phyloP scores from a whole-genome alignment of 2,888 invertebrate species.

The Callinectes sapidus region DNA sequence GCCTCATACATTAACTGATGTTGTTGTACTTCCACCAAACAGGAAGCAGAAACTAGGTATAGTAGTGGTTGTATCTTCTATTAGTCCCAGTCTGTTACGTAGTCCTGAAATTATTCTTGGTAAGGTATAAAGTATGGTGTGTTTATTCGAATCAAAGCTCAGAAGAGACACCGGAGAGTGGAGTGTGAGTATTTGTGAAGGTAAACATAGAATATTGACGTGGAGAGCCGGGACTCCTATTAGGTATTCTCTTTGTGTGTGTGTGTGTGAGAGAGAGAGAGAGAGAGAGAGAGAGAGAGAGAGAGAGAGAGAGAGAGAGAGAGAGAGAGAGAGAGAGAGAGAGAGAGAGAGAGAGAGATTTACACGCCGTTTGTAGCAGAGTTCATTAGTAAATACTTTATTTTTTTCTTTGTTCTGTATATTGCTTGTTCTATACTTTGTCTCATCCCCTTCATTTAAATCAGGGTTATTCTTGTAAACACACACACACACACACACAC shows the following conservation, averaged over 20 bases:
- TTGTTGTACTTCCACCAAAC: background rate
- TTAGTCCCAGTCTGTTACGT: background rate
- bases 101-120: background rate
- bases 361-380: too few species aligned
- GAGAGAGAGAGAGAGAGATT: too few species aligned
- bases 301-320: too few species aligned
- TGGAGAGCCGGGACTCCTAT: background rate
- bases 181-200: background rate
- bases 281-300: too few species aligned
- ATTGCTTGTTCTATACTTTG: too few species aligned
- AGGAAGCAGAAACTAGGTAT: background rate
- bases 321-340: too few species aligned
- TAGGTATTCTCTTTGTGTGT: background rate
- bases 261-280: background rate
- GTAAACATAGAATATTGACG: background rate
- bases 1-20: background rate
- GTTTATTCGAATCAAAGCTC: background rate
- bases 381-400: too few species aligned
- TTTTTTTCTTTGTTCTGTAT: too few species aligned
- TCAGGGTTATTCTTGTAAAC: background rate
- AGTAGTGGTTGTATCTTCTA: background rate
- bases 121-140: background rate
- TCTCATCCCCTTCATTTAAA: too few species aligned
- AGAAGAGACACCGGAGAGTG: background rate
- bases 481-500: conserved; percentile 1